Evolutionary conservation across 2,113 vertebrate genomes (phyloP).

Genomic region (Grus americana): DNA sequence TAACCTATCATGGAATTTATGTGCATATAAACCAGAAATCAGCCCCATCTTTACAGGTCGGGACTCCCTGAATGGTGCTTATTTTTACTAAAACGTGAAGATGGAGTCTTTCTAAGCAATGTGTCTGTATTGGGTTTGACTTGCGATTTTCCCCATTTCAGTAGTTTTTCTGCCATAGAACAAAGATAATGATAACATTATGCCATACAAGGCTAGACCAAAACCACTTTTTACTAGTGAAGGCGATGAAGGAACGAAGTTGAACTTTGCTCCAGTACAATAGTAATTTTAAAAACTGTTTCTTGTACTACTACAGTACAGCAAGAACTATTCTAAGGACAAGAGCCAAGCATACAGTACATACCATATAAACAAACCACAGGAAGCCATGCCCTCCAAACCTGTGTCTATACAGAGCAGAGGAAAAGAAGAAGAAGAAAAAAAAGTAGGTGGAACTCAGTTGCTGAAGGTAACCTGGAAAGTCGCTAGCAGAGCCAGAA

Average conservation of each 20-base stretch:
- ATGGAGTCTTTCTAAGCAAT: background rate
- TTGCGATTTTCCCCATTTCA: background rate
- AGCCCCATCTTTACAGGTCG: background rate
- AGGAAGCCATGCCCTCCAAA: constrained; percentile 6
- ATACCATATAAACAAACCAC: background rate
- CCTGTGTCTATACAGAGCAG: background rate
- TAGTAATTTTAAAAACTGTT: background rate
- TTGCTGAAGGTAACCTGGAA: background rate
- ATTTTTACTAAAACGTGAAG: background rate
- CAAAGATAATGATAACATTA: background rate
- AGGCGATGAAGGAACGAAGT: background rate
- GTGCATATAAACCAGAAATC: background rate
- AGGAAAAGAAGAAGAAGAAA: background rate
- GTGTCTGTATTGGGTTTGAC: background rate
- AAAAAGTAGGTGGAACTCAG: background rate
- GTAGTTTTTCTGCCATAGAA: background rate
- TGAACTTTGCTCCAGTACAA: background rate
- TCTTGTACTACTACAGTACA: background rate
- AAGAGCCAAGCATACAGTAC: background rate
- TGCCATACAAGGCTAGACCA: rapidly evolving
- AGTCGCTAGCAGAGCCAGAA: background rate
- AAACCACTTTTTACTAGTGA: background rate
- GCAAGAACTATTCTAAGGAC: background rate
- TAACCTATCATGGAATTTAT: background rate
- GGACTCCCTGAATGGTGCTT: background rate